Conservation (phyloP, 2,888 invertebrate species). For the Apocheima hispidaria region DNA sequence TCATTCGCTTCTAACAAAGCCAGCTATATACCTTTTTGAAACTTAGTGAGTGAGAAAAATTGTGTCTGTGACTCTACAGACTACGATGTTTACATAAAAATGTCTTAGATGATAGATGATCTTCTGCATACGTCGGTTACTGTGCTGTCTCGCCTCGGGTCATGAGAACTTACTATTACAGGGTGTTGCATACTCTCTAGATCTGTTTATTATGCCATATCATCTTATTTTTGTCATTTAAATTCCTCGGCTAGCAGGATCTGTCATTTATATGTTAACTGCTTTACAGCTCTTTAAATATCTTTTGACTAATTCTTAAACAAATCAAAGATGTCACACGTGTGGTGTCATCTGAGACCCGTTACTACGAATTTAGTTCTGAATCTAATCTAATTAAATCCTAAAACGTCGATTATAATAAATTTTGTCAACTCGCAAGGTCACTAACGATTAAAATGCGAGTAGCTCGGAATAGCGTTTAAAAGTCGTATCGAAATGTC, state of each 20-base stretch:
- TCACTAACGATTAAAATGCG: slow-evolving; percentile 39
- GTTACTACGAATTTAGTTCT: slow-evolving; percentile 5
- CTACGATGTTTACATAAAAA: no score
- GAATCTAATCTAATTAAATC: slow-evolving; percentile 29
- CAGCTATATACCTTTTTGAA: no score
- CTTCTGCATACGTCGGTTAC: slow-evolving; percentile 22
- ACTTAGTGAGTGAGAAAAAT: no score
- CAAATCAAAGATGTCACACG: slow-evolving; percentile 38
- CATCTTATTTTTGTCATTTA: slow-evolving; percentile 19
- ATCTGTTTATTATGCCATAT: slow-evolving; percentile 19
- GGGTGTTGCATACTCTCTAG: slow-evolving; percentile 55
- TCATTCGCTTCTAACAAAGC: no score
- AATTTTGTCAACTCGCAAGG: slow-evolving; percentile 51
- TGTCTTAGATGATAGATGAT: slow-evolving; percentile 19
- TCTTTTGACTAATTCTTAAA: slow-evolving; percentile 28
- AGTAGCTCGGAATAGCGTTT: slow-evolving; percentile 34
- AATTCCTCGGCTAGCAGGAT: slow-evolving; percentile 30
- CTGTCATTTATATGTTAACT: slow-evolving; percentile 39
- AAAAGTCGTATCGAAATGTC: slow-evolving; percentile 54
- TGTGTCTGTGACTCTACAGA: no score
- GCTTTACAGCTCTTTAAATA: slow-evolving; percentile 24
- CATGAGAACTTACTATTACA: slow-evolving; percentile 66
- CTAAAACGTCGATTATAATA: slow-evolving; percentile 44
- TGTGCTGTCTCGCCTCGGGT: slow-evolving; percentile 67
- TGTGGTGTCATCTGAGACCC: slow-evolving; percentile 17